A percentile compares a stretch with the other conserved stretches of the same genome.
Conservation (phyloP, 2,888 invertebrate species). For the Clanis bilineata region DNA sequence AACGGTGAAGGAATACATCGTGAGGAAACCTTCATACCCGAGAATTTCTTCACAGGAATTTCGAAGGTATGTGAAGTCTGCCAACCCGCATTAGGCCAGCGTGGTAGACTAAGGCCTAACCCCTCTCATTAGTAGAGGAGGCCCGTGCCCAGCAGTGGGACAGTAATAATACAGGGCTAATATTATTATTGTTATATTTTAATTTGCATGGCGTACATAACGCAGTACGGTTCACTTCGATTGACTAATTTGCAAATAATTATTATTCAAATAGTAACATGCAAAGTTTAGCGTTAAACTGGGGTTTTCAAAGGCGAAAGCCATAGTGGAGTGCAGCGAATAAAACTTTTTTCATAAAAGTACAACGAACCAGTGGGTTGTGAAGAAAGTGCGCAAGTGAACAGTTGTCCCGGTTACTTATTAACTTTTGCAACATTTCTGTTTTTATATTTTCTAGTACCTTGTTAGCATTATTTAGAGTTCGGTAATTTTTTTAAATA, state of each 20-base stretch:
- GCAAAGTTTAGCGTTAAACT: conserved; percentile 43
- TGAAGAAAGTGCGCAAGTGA: conserved; percentile 64
- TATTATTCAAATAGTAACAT: conserved; percentile 13
- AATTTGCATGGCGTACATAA: conserved; percentile 14
- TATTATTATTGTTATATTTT: too few relatives aligned
- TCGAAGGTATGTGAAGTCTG: too few relatives aligned
- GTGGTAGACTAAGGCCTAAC: too few relatives aligned
- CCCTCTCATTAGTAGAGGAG: too few relatives aligned
- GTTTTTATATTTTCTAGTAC: conserved; percentile 46
- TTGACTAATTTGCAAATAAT: conserved; percentile 19
- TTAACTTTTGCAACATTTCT: conserved; percentile 71
- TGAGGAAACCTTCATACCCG: too few relatives aligned
- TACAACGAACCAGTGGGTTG: conserved; percentile 63
- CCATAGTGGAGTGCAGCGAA: conserved; percentile 60
- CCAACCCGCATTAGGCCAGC: too few relatives aligned
- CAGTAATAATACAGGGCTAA: too few relatives aligned
- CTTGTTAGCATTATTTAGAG: conserved; percentile 38
- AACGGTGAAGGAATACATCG: too few relatives aligned
- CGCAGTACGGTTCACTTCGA: conserved; percentile 13
- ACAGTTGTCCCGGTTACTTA: conserved; percentile 71
- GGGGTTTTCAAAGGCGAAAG: conserved; percentile 52
- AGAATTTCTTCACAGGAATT: too few relatives aligned
- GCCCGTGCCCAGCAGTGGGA: too few relatives aligned
- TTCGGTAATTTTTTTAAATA: background rate
- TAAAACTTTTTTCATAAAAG: conserved; percentile 79